Evolutionary conservation across 2,113 vertebrate species (phyloP), one percentile per base, ranked within the genome.

Genomic region (Paedocypris sp.): DNA sequence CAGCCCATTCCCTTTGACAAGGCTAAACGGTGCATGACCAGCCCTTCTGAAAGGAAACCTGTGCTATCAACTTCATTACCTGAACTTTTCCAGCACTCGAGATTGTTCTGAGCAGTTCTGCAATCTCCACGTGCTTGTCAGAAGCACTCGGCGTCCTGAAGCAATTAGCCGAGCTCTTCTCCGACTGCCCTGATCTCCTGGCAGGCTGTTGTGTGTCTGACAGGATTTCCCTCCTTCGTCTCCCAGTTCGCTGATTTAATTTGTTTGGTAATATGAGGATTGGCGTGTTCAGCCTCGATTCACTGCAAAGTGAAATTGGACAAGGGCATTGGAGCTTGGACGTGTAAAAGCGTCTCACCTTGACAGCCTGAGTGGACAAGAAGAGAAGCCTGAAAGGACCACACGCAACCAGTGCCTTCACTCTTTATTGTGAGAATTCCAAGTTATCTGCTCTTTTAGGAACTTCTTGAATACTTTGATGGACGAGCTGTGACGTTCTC

Each of bases 281-380:
- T 85, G 85, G 80, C 83, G 73, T 79, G 78, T 85, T 83, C 77
- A 78, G 80, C 79, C 79, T 75, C 80, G 79, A 80, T 81, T 83
- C 82, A 78, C 80, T 82, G 75, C 81, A 83, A 85, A 85, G 85
- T 85, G 80, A 85, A 85, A 86, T 86, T 85, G 83, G 79, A 85
- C 81, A 79, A 80, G 85, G 80, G 83, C 82, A 83, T 78, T 84
- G 82, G 85, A 83, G 85, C 82, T 78, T 82, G 76, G 75, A 76
- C 78, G 75, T 82, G 83, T 86, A 79, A 82, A 80, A 83, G 69
- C 60, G 75, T 70, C 77, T 84, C 75, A 85, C 82, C 80, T 84
- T 82, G 83, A 85, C 85, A 85, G 82, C 82, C 76, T 75, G 79
- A 83, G 82, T 79, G 83, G 78, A 67, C 79, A 75, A 74, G 51